Evolutionary conservation across 1,140 invertebrate genomes (phyloP), one percentile per base, ranked within the genome.

Genomic region (Cydia pomonella): DNA sequence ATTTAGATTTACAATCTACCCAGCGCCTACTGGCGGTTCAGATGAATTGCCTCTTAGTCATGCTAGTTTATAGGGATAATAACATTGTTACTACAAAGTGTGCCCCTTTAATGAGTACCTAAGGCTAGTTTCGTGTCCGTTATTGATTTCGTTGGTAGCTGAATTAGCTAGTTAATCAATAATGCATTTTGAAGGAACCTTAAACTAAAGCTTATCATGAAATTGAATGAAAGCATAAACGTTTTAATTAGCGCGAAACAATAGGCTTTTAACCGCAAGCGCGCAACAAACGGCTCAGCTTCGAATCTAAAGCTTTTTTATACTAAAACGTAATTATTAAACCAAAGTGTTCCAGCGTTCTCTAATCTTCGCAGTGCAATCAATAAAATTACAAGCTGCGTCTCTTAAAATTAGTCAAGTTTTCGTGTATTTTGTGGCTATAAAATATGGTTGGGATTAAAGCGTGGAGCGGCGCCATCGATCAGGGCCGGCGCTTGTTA

Each of bases 401-500:
- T 80, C 84, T 79, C 77, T 81, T 53, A 78, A 84, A 87, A 88
- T 89, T 89, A 89, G 86, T 81, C 69, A 53, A 81, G 83, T 88
- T 91, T 89, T 89, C 78, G 81, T 80, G 79, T 82, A 87, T 86
- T 86, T 84, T 86, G 80, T 79, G 80, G 87, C 80, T 84, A 84
- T 85, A 87, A 89, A 91, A 89, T 87, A 88, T 81, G 76, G 79
- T 80, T 77, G 79, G 77, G 78, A 85, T 86, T 84, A 87, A 86
- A 73, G 50, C 64, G 38, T 47, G 69, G 23, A 76, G 73, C 78
- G 74, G 76, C 80, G 76, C 83, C 87, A 92, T 92, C 90, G 88
- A 92, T 92, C 88, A 92, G 84, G 76, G 72, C 74, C 78, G 81
- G 82, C 82, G 87, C 86, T 92, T 92, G 90, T 92, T 92, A 91